Conservation (phyloP, 2,888 invertebrate genomes). For the Capitulum mitella region DNA sequence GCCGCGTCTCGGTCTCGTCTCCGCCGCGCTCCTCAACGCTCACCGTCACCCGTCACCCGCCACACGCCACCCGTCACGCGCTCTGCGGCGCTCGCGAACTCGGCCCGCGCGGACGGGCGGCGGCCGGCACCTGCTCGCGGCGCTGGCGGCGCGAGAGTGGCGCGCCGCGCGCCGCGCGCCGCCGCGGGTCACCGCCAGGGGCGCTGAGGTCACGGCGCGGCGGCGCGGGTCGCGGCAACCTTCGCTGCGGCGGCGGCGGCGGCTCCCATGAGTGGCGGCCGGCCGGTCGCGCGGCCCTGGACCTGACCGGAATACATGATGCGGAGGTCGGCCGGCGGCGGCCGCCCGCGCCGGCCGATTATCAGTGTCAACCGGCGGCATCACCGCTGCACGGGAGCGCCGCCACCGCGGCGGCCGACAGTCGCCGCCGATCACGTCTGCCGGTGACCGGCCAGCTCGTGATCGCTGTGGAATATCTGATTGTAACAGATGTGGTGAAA, state of each 20-base stretch:
- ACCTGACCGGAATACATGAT: neutral
- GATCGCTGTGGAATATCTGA: too few species aligned
- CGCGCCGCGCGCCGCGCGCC: neutral
- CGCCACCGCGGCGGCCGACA: neutral
- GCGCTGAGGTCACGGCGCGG: neutral
- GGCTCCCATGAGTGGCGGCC: neutral
- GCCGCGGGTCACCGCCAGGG: conserved; percentile 6
- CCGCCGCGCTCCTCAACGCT: neutral
- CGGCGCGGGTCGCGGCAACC: neutral
- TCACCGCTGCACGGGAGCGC: neutral
- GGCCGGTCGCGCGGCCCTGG: neutral
- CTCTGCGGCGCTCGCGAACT: neutral
- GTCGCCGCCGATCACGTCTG: neutral
- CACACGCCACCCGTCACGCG: neutral
- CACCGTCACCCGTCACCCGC: neutral
- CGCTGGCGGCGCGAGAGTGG: neutral
- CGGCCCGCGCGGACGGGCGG: neutral
- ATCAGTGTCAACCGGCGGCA: neutral
- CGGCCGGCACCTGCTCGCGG: neutral
- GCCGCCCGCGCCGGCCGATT: neutral
- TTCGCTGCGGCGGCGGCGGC: conserved; percentile 1
- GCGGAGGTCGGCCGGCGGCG: neutral
- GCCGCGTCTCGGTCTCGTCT: neutral
- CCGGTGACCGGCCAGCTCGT: too few species aligned
- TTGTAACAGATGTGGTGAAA: too few species aligned